These are phyloP conservation scores for Pavo muticus DNA, from an alignment of 2,113 vertebrate species.

Conservation along the genomic window DNA sequence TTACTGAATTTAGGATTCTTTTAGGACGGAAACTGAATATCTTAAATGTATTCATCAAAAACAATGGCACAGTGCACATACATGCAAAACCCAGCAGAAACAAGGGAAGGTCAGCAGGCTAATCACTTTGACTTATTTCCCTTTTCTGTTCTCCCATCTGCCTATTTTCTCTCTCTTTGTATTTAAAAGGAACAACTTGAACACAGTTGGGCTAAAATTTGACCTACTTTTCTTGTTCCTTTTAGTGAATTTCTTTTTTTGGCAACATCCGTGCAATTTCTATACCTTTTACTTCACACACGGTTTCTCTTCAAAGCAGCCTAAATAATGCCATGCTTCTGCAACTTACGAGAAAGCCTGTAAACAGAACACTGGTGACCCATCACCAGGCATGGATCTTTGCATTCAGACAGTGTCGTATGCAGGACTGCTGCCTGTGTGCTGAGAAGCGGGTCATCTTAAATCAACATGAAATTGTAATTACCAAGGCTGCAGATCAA, in stretches of 20 bases:
- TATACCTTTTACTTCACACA: neutral
- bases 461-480: neutral
- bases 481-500: slow-evolving; percentile 1
- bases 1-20: slow-evolving; percentile 34
- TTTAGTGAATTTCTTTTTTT: slow-evolving; percentile 49
- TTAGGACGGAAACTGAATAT: slow-evolving; percentile 58
- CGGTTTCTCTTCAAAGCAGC: neutral
- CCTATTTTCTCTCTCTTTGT: slow-evolving; percentile 37
- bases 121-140: slow-evolving; percentile 67
- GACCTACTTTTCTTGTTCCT: neutral
- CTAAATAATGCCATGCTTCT: neutral
- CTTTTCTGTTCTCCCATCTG: slow-evolving; percentile 51
- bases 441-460: neutral
- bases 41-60: slow-evolving; percentile 71
- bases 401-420: neutral
- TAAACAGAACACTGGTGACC: neutral
- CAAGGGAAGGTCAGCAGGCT: slow-evolving; percentile 39
- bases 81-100: slow-evolving; percentile 61
- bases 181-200: slow-evolving; percentile 35
- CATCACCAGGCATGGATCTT: neutral
- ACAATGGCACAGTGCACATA: slow-evolving; percentile 56
- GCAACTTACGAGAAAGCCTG: neutral
- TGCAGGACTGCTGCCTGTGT: neutral
- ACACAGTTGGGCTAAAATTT: neutral
- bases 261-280: slow-evolving; percentile 9